A percentile compares a stretch with the other conserved stretches of the same genome.
Conservation (phyloP, 2,888 invertebrate species). For the Sinelater perroti region DNA sequence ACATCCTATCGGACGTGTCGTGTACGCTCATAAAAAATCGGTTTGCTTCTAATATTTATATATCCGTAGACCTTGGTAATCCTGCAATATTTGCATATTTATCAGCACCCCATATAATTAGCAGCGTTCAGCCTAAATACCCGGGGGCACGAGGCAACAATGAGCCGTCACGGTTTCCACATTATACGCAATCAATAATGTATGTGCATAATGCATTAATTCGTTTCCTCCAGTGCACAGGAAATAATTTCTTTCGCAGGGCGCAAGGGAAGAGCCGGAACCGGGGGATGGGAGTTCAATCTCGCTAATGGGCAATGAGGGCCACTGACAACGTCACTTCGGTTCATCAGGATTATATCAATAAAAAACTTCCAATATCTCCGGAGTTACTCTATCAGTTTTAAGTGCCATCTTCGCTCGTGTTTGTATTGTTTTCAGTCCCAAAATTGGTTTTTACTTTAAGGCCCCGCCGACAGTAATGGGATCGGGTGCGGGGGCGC, state of each 20-base stretch:
- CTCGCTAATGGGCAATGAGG: conserved; percentile 65
- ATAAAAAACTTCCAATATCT: conserved; percentile 54
- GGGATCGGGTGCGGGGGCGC: too few species aligned
- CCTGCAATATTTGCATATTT: too few species aligned
- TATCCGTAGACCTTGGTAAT: too few species aligned
- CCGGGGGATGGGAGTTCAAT: conserved; percentile 66
- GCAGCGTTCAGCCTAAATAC: conserved; percentile 23
- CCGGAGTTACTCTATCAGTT: conserved; percentile 39
- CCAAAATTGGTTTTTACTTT: conserved; percentile 17
- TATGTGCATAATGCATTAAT: conserved; percentile 61
- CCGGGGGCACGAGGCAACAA: conserved; percentile 48
- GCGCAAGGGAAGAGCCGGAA: conserved; percentile 62
- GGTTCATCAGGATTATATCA: conserved; percentile 57
- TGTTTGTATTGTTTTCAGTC: conserved; percentile 20
- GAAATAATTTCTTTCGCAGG: conserved; percentile 59
- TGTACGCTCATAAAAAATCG: too few species aligned
- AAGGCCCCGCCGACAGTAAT: conserved; percentile 4
- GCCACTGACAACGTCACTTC: conserved; percentile 58
- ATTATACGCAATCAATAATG: conserved; percentile 62
- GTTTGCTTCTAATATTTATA: too few species aligned
- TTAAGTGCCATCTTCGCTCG: conserved; percentile 24
- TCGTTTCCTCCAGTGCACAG: conserved; percentile 58
- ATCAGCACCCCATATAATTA: background rate
- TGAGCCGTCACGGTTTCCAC: conserved; percentile 63
- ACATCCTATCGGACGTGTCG: too few species aligned